Evolutionary conservation across 2,113 vertebrate species (phyloP).

Genomic region (Emberiza fucata): DNA sequence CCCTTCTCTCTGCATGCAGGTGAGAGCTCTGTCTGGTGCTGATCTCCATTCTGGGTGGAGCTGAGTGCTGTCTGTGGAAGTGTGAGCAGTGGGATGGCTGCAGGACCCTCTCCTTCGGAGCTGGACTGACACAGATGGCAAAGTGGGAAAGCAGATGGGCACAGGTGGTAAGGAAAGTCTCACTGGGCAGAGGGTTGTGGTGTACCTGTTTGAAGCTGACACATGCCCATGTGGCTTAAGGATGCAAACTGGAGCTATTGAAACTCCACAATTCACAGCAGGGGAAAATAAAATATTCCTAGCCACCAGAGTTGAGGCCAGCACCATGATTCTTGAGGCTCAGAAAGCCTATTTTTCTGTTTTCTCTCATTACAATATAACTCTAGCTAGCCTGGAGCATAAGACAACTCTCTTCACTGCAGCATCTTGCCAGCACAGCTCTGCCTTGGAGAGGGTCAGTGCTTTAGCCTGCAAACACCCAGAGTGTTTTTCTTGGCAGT

Average conservation of each 20-base stretch:
- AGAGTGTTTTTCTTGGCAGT: background rate
- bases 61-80: rapidly evolving
- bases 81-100: background rate
- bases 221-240: rapidly evolving
- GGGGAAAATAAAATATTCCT: background rate
- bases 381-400: background rate
- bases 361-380: background rate
- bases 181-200: background rate
- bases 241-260: rapidly evolving
- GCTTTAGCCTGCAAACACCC: background rate
- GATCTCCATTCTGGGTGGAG: background rate
- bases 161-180: background rate
- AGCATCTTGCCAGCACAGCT: background rate
- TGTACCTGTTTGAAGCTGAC: background rate
- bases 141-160: background rate
- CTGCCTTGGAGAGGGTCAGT: background rate
- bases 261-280: background rate
- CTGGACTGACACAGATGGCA: background rate
- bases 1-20: background rate
- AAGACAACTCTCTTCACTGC: background rate
- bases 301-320: rapidly evolving
- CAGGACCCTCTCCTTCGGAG: rapidly evolving
- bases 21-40: background rate
- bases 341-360: background rate
- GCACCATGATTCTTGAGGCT: background rate